Conservation (phyloP, 2,888 invertebrate species). For the Laothoe populi region DNA sequence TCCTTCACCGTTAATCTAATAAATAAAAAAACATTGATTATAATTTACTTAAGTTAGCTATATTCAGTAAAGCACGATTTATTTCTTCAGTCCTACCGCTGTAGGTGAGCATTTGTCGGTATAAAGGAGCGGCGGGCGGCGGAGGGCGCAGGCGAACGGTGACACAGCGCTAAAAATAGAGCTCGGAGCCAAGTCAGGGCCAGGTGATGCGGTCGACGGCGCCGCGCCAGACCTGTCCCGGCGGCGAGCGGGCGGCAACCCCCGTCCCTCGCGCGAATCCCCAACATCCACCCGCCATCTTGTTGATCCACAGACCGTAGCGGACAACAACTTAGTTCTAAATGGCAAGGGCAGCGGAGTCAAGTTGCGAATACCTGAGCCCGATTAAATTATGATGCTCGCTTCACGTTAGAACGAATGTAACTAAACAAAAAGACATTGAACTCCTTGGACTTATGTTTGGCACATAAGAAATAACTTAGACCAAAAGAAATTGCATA, state of each 20-base stretch:
- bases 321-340: conserved; percentile 57
- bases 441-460: conserved; percentile 41
- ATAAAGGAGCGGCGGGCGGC: conserved; percentile 53
- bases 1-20: too few species aligned
- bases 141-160: conserved; percentile 69
- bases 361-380: conserved; percentile 48
- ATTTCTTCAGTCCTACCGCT: conserved; percentile 17
- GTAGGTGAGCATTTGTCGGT: conserved; percentile 37
- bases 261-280: conserved; percentile 61
- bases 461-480: conserved; percentile 35
- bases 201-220: conserved; percentile 53
- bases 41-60: not conserved
- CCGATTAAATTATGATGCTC: conserved; percentile 39
- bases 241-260: conserved; percentile 42
- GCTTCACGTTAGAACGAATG: conserved; percentile 40
- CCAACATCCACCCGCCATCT: conserved; percentile 71
- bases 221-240: conserved; percentile 56
- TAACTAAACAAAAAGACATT: conserved; percentile 42
- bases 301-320: conserved; percentile 68
- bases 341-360: conserved; percentile 63
- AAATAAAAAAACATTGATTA: not conserved
- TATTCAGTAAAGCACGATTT: conserved; percentile 22
- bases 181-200: conserved; percentile 59
- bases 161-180: conserved; percentile 84
- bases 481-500: conserved; percentile 52